These are phyloP conservation scores for Lithophane socia DNA, from an alignment of 2,888 invertebrate genomes.

Conservation along the genomic window DNA sequence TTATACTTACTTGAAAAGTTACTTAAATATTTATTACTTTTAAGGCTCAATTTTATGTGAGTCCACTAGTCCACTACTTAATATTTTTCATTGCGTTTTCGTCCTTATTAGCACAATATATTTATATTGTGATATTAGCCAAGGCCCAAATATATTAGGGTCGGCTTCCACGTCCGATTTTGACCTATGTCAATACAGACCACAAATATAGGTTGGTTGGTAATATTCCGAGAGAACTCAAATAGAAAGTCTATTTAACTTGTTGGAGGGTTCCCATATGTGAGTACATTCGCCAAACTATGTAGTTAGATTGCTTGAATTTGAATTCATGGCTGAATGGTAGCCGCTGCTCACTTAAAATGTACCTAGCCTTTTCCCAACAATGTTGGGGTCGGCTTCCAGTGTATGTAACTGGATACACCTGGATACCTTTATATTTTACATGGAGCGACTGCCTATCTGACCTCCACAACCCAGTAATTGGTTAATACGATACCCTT, in stretches of 20 bases:
- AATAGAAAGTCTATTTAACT: constrained; percentile 37
- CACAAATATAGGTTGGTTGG: constrained; percentile 7
- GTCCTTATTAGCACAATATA: too few relatives aligned
- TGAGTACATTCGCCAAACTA: constrained; percentile 5
- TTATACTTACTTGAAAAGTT: neutral
- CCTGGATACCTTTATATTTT: too few relatives aligned
- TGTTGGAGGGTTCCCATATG: neutral
- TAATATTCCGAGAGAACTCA: constrained; percentile 32
- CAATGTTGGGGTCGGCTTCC: too few relatives aligned
- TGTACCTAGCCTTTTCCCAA: too few relatives aligned
- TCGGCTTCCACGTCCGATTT: neutral
- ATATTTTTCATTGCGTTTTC: neutral
- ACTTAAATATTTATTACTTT: too few relatives aligned
- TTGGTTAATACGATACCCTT: too few relatives aligned
- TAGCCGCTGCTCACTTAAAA: too few relatives aligned
- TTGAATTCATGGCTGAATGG: constrained; percentile 26
- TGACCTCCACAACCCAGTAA: too few relatives aligned
- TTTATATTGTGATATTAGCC: too few relatives aligned
- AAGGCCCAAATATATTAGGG: neutral
- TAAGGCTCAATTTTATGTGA: neutral
- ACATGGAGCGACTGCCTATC: too few relatives aligned
- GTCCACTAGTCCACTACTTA: too few relatives aligned
- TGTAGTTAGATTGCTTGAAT: constrained; percentile 27
- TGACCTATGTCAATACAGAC: constrained; percentile 14
- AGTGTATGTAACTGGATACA: too few relatives aligned